A percentile compares a stretch with the other conserved stretches of the same genome.
These are phyloP conservation scores for Valencia hispanica DNA, from an alignment of 2,797 vertebrate genomes.

Conservation along the genomic window DNA sequence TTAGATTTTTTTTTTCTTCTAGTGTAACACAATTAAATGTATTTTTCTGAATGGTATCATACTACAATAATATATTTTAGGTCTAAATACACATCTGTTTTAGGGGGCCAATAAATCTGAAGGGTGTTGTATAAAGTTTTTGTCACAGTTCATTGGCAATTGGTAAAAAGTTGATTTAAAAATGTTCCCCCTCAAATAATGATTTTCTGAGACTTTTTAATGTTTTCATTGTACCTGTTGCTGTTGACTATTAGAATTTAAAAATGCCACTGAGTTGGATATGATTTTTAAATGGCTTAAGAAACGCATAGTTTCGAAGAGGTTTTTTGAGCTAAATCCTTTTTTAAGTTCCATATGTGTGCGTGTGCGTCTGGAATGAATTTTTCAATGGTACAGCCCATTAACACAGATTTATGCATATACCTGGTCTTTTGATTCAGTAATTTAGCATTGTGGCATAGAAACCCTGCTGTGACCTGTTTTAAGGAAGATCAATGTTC, in stretches of 20 bases:
- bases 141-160: not conserved
- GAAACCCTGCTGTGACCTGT: not conserved
- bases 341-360: not conserved
- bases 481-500: not conserved
- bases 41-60: not conserved
- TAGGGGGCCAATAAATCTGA: not conserved
- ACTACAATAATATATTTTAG: not conserved
- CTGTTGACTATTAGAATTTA: not conserved
- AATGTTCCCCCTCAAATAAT: not conserved
- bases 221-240: not conserved
- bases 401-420: not conserved
- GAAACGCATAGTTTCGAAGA: not conserved
- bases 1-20: not conserved
- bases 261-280: not conserved
- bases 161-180: not conserved
- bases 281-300: no score
- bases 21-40: not conserved
- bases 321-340: no score
- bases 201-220: not conserved
- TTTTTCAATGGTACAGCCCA: not conserved
- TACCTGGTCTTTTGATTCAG: not conserved
- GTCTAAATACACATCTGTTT: not conserved
- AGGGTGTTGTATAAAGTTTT: not conserved
- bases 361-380: not conserved
- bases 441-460: not conserved